These are phyloP conservation scores for Xanthorhoe spadicearia DNA, from an alignment of 2,888 invertebrate species.

Conservation along the genomic window DNA sequence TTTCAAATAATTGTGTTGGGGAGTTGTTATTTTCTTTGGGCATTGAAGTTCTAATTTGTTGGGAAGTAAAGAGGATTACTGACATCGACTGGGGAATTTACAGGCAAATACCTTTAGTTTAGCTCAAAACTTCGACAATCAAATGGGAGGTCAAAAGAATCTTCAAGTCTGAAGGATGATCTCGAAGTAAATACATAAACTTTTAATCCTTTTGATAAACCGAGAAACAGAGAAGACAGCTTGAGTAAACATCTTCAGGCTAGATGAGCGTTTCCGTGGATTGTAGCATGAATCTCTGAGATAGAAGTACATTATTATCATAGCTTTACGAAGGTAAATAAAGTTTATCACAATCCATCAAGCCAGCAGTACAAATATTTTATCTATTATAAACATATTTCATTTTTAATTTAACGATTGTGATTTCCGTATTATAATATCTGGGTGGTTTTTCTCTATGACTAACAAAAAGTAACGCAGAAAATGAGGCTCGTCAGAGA, in stretches of 20 bases:
- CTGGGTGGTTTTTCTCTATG: too few species aligned
- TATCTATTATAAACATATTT: neutral
- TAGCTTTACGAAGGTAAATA: slow-evolving; percentile 1
- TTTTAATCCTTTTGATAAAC: slow-evolving; percentile 12
- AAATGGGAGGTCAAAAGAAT: slow-evolving; percentile 9
- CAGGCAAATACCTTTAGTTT: slow-evolving; percentile 19
- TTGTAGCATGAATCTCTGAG: slow-evolving; percentile 7
- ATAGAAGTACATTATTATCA: neutral
- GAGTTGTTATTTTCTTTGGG: slow-evolving; percentile 42
- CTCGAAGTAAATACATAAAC: slow-evolving; percentile 7
- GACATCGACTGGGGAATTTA: slow-evolving; percentile 30
- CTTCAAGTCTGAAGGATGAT: neutral
- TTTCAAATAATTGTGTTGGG: slow-evolving; percentile 47
- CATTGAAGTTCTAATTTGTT: slow-evolving; percentile 39
- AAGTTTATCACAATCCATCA: neutral
- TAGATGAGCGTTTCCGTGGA: slow-evolving; percentile 3
- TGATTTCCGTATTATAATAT: neutral
- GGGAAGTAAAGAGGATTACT: slow-evolving; percentile 38
- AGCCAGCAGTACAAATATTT: neutral
- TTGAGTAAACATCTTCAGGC: slow-evolving; percentile 15
- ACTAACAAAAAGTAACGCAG: too few species aligned
- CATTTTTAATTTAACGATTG: neutral
- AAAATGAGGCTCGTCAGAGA: too few species aligned
- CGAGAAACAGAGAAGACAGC: slow-evolving; percentile 8
- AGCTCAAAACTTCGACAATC: slow-evolving; percentile 9